Evolutionary conservation across 2,113 vertebrate species (phyloP), one percentile per base, ranked within the genome.

Genomic region (Hystrix brachyura): DNA sequence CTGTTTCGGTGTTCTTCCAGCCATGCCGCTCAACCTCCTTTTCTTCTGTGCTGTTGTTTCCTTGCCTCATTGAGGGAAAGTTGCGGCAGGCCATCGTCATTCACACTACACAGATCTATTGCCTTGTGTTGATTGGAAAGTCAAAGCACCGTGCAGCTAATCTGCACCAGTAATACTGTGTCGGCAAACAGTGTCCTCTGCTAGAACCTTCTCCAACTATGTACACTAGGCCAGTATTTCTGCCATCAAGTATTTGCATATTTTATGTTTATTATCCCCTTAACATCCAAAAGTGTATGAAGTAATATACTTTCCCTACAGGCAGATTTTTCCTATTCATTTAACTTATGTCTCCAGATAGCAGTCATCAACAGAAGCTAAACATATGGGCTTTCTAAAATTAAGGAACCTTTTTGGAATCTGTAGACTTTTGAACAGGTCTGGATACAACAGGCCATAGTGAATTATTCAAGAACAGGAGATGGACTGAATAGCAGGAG

Each of bases 291-390:
- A 95, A 89, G 62, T n/a, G 78, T 59, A 38, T 79, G 46, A 94
- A 90, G 82, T 38, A 94, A 86, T 74, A 83, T 94, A 64, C 79
- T 95, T 95, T 69, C 87, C 93, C 72, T 51, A 76, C 67, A 74
- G 9, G 23, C 76, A 96, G 46, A 97, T 95, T 97, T 96, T 95
- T 60, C 76, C 69, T 93, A 94, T 69, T 43, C 88, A 93, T 60
- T 88, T 87, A 76, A 74, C 64, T 85, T 94, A 76, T 92, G 65
- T 82, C 95, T 97, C 48, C 48, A 67, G 64, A 92, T 90, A 97
- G 71, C 85, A 62, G 94, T 97, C 95, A 95, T 92, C 55, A 84
- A 96, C 87, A 96, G 84, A 97, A 97, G 53, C 80, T 94, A 95
- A 90, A 65, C 96, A 96, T 97, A 59, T 82, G 32, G 48, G 93